phyloP scores from a whole-genome alignment of 2,113 vertebrate species.

The Smithornis capensis region DNA sequence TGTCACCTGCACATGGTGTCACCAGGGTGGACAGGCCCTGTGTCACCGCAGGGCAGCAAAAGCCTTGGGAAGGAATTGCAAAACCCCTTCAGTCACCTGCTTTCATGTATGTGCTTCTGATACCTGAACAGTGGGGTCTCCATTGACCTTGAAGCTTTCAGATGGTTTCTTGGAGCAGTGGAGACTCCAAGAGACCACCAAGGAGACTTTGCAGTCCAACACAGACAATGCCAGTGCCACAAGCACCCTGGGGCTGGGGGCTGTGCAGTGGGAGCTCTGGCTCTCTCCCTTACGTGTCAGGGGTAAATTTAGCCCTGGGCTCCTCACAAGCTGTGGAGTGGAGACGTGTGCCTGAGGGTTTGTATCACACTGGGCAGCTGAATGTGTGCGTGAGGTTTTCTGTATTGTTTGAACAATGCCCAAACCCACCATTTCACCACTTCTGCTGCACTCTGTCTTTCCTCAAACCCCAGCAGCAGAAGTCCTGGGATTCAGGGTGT shows the following conservation, averaged over 20 bases:
- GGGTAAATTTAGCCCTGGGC: background rate
- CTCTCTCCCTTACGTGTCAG: background rate
- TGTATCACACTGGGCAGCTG: background rate
- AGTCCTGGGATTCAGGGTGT: background rate
- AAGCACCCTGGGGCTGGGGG: background rate
- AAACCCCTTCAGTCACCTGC: background rate
- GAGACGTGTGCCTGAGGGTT: background rate
- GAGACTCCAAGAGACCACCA: background rate
- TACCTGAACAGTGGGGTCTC: background rate
- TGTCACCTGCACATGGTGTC: background rate
- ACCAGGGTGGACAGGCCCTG: background rate
- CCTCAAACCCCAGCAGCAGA: background rate
- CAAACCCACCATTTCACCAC: background rate
- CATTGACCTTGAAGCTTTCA: background rate
- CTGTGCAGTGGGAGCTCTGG: background rate
- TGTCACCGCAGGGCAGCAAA: background rate
- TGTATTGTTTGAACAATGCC: background rate
- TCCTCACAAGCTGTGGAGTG: background rate
- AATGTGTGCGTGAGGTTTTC: rapidly evolving
- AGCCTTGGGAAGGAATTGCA: background rate
- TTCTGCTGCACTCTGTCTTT: background rate
- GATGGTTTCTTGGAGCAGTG: background rate
- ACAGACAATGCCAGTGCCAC: background rate
- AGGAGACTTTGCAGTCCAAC: background rate
- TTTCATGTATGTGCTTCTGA: rapidly evolving